Evolutionary conservation across 2,888 invertebrate species (phyloP), one percentile per base, ranked within the genome.

Genomic region (Netelia fuscicornis): DNA sequence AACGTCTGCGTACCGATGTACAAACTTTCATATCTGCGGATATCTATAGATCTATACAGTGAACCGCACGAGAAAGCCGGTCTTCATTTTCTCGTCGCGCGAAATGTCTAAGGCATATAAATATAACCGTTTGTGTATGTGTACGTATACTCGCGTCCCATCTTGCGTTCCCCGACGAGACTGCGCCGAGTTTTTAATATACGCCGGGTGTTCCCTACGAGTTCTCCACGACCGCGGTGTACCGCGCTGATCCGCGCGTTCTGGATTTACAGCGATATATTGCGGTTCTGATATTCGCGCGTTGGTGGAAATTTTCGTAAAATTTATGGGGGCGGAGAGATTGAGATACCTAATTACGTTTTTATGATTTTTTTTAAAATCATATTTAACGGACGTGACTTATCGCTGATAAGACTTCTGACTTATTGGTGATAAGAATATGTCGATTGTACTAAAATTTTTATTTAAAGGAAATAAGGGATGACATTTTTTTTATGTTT

Each of bases 151-250:
- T 17, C 30, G 37, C 37, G n/a, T 20, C 9, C 58, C 20, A 37
- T 37, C 37, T 37, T 65, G 72, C 64, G 44, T 64, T 72, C 37
- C 60, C 54, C 75, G 68, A 70, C 60, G 65, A 60, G 75, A 68
- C 80, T 83, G 6, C 76, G 88, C 83, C 85, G 87, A 86, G 85
- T 88, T 89, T 89, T 90, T 91, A 91, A 91, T 91, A 91, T 89
- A 90, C 90, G 86, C 90, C 91, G 89, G 87, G 89, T 91, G 92
- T 88, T 89, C 86, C 90, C 90, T 91, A 91, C 90, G 91, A 90
- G 86, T 88, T 83, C 56, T 48, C 58, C 58, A 42, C 17, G 72
- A 10, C 23, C 52, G 37, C 64, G 68, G 64, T 78, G 60, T 71
- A 62, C 68, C 81, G n/a, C 64, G 64, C 78, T 64, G 74, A n/a